These are phyloP conservation scores for Telmatherina bonti DNA, from an alignment of 2,797 vertebrate species.

Conservation along the genomic window DNA sequence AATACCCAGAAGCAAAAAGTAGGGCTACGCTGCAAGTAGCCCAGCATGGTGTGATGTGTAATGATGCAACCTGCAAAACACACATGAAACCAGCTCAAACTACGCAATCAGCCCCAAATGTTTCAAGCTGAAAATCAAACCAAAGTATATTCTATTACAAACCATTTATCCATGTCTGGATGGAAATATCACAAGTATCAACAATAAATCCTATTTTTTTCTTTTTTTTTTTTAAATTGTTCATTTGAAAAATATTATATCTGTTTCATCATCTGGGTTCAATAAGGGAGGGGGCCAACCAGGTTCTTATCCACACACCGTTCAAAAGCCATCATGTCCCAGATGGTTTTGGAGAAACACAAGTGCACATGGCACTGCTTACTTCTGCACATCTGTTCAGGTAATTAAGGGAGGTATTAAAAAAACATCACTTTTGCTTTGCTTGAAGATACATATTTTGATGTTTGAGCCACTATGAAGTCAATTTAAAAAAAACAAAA, in stretches of 20 bases:
- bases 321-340: not conserved
- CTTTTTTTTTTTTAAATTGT: no score
- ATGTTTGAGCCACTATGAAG: not conserved
- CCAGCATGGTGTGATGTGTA: conserved; percentile 45
- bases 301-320: not conserved
- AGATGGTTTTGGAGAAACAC: not conserved
- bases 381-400: not conserved
- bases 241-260: not conserved
- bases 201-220: no score
- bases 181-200: no score
- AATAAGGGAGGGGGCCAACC: not conserved
- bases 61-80: conserved; percentile 34
- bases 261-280: not conserved
- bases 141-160: no score
- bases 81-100: not conserved
- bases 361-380: not conserved
- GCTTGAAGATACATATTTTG: not conserved
- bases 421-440: not conserved
- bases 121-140: not conserved
- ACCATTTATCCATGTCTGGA: no score
- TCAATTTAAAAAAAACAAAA: not conserved
- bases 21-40: conserved; percentile 42
- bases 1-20: conserved; percentile 68
- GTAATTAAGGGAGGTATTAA: not conserved
- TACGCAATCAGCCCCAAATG: not conserved